phyloP scores from a whole-genome alignment of 2,113 vertebrate species.

The Oryzias celebensis region DNA sequence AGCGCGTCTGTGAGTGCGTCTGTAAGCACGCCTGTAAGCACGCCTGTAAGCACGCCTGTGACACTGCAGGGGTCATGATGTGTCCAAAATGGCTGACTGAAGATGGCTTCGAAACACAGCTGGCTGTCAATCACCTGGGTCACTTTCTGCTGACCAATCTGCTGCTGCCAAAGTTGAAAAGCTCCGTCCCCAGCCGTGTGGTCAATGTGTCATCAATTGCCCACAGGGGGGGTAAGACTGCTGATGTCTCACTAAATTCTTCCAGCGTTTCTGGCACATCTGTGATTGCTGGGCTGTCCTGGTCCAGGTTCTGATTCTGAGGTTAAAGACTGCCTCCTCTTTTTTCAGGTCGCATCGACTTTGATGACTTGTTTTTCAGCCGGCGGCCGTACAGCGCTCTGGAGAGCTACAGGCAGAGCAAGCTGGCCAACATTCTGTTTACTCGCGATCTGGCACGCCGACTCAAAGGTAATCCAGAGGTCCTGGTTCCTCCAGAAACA shows the following conservation, averaged over 20 bases:
- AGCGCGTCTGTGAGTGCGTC: too few species aligned
- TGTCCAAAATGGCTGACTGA: conserved; percentile 76
- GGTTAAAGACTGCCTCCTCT: neutral
- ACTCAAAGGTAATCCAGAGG: conserved; percentile 52
- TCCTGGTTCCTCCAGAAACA: too few species aligned
- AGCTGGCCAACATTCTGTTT: conserved; percentile 80
- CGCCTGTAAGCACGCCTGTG: neutral
- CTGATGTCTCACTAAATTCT: neutral
- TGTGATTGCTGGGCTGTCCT: too few species aligned
- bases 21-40: neutral
- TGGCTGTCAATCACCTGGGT: conserved; percentile 78
- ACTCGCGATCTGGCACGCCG: conserved; percentile 65
- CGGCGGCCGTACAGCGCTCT: conserved; percentile 63
- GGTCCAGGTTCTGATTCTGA: too few species aligned
- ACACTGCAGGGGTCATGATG: conserved; percentile 77
- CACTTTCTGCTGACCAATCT: conserved; percentile 79
- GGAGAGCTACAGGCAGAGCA: conserved; percentile 77
- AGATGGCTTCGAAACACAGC: conserved; percentile 78
- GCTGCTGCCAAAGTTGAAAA: conserved; percentile 69
- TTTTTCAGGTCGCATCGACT: conserved; percentile 65
- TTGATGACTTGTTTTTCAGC: conserved; percentile 75
- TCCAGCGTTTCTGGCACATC: too few species aligned
- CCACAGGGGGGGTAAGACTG: conserved; percentile 56
- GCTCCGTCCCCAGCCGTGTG: conserved; percentile 72
- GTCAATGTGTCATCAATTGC: conserved; percentile 75